Evolutionary conservation across 1,140 invertebrate genomes (phyloP).

Genomic region (Marisa cornuarietis): DNA sequence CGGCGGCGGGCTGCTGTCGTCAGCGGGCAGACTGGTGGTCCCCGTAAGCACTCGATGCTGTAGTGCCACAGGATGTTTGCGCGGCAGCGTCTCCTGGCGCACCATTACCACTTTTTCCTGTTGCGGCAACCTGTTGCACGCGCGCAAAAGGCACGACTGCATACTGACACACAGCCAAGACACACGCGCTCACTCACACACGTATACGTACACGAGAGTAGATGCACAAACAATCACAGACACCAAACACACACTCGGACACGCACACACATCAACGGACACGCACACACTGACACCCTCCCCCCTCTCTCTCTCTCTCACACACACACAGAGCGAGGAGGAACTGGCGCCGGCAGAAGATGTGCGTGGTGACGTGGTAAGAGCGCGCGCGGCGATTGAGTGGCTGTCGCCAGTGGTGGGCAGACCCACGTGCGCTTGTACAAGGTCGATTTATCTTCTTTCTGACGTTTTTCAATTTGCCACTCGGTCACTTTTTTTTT

Average conservation of each 20-base stretch:
- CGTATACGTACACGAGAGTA: neutral
- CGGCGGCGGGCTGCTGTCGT: neutral
- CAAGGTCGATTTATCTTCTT: neutral
- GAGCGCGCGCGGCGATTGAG: neutral
- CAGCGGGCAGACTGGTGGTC: neutral
- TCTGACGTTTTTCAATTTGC: neutral
- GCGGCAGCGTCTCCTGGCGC: neutral
- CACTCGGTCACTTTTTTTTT: neutral
- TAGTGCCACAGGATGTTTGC: neutral
- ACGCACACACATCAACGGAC: conserved; percentile 7
- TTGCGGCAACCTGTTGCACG: neutral
- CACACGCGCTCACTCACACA: conserved; percentile 8
- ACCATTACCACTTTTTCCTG: neutral
- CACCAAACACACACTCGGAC: conserved; percentile 6
- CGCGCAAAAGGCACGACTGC: neutral
- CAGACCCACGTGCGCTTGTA: neutral
- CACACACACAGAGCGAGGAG: neutral
- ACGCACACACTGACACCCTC: neutral
- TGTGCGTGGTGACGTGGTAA: neutral
- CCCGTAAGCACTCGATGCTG: neutral
- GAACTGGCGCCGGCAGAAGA: neutral
- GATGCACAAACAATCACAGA: neutral
- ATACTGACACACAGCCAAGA: neutral
- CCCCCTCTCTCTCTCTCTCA: neutral
- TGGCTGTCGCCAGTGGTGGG: no score